Conservation (phyloP, 2,888 invertebrate genomes). For the Eupithecia subumbrata region DNA sequence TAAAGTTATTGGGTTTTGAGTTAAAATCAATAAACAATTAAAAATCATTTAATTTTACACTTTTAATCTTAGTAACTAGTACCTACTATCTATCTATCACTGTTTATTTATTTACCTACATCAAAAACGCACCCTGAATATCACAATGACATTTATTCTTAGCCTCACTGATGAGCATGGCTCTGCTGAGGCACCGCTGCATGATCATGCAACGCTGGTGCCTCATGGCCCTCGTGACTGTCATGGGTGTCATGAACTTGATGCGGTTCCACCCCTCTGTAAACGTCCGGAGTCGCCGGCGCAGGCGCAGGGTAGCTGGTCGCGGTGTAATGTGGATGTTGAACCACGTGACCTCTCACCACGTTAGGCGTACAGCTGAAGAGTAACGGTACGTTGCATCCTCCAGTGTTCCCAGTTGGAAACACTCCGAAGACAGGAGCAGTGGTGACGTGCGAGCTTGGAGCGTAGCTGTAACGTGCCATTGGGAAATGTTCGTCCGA, state of each 20-base stretch:
- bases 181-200: slow-evolving; percentile 47
- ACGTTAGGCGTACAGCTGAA: slow-evolving; percentile 74
- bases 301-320: neutral
- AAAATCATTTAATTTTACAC: neutral
- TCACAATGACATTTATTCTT: slow-evolving; percentile 11
- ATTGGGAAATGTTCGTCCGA: slow-evolving; percentile 66
- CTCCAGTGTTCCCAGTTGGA: slow-evolving; percentile 65
- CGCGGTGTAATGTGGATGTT: slow-evolving; percentile 48
- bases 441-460: slow-evolving; percentile 42
- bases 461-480: slow-evolving; percentile 57
- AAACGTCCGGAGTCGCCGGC: slow-evolving; percentile 32
- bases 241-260: slow-evolving; percentile 44
- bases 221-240: neutral
- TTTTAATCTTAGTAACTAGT: neutral
- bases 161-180: slow-evolving; percentile 45
- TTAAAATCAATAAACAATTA: neutral
- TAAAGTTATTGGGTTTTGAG: neutral
- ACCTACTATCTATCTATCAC: neutral
- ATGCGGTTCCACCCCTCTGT: slow-evolving; percentile 59
- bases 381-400: slow-evolving; percentile 69
- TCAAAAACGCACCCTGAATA: neutral
- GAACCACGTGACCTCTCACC: slow-evolving; percentile 62
- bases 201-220: slow-evolving; percentile 45
- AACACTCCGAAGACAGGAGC: slow-evolving; percentile 66
- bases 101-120: neutral